Percentiles rank a stretch among this genome's conserved stretches.
Evolutionary conservation across 2,888 invertebrate genomes (phyloP).

Genomic region (Clepsis dumicolana): DNA sequence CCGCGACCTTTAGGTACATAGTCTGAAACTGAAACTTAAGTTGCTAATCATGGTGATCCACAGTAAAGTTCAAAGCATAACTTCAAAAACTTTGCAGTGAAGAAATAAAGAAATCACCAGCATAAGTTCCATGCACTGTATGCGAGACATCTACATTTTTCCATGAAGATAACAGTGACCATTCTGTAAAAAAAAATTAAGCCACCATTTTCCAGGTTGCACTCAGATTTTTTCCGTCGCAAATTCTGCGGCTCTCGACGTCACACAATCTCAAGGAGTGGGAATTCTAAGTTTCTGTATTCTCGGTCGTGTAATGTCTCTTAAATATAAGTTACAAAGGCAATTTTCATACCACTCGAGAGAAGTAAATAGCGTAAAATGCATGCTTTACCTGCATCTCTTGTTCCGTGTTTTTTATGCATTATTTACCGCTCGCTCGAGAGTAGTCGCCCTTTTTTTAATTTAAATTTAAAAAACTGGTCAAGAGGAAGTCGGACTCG

Average conservation of each 20-base stretch:
- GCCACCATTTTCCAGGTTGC: slow-evolving; percentile 3
- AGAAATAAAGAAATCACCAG: background rate
- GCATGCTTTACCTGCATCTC: background rate
- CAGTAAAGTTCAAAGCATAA: background rate
- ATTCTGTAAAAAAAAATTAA: slow-evolving; percentile 9
- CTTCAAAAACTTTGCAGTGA: background rate
- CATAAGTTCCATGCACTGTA: background rate
- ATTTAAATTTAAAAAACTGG: background rate
- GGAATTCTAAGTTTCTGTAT: slow-evolving; percentile 12
- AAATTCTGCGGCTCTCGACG: slow-evolving; percentile 14
- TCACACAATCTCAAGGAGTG: slow-evolving; percentile 17
- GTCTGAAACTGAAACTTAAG: too few species aligned
- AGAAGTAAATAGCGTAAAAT: slow-evolving; percentile 16
- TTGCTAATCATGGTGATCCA: too few species aligned
- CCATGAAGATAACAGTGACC: slow-evolving; percentile 13
- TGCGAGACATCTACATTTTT: background rate
- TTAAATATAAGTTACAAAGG: background rate
- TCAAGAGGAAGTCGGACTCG: too few species aligned
- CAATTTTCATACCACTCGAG: slow-evolving; percentile 27
- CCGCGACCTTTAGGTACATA: too few species aligned
- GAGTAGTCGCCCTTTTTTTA: background rate
- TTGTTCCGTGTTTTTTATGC: background rate
- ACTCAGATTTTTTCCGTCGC: slow-evolving; percentile 13
- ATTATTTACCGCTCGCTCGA: background rate
- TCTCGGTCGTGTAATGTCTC: slow-evolving; percentile 11